A percentile compares a stretch with the other conserved stretches of the same genome.
phyloP scores from a whole-genome alignment of 2,797 vertebrate genomes.

The Bryconaethiops microstoma region DNA sequence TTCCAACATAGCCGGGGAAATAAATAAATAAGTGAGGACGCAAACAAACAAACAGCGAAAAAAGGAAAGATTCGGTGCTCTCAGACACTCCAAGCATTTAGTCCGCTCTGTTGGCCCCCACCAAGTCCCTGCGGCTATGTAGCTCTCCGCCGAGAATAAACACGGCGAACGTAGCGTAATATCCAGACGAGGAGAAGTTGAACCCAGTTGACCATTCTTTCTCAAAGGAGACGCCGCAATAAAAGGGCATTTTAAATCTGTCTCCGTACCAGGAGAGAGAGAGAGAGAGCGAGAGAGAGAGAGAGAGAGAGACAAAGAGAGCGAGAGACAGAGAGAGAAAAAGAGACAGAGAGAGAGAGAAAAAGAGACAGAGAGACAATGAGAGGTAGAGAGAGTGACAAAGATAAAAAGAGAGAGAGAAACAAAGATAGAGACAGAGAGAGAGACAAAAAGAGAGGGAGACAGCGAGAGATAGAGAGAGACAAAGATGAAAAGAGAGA shows the following conservation, averaged over 20 bases:
- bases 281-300: slow-evolving; percentile 13
- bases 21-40: slow-evolving; percentile 26
- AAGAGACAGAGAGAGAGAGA: not conserved
- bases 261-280: slow-evolving; percentile 59
- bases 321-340: not conserved
- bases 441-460: too few relatives aligned
- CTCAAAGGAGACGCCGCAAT: slow-evolving; percentile 56
- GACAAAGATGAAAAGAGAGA: too few relatives aligned
- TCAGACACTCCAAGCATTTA: slow-evolving; percentile 9
- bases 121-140: not conserved
- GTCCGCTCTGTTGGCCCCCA: not conserved
- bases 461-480: too few relatives aligned
- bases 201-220: slow-evolving; percentile 30
- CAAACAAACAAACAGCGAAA: slow-evolving; percentile 30
- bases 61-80: slow-evolving; percentile 38
- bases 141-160: slow-evolving; percentile 12
- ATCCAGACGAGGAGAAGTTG: slow-evolving; percentile 12
- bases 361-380: too few relatives aligned
- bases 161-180: not conserved
- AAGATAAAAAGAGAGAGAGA: too few relatives aligned
- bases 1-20: not conserved
- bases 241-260: slow-evolving; percentile 62
- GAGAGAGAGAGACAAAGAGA: not conserved
- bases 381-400: too few relatives aligned
- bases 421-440: too few relatives aligned